Evolutionary conservation across 1,140 invertebrate genomes (phyloP).

Genomic region (Apis dorsata): DNA sequence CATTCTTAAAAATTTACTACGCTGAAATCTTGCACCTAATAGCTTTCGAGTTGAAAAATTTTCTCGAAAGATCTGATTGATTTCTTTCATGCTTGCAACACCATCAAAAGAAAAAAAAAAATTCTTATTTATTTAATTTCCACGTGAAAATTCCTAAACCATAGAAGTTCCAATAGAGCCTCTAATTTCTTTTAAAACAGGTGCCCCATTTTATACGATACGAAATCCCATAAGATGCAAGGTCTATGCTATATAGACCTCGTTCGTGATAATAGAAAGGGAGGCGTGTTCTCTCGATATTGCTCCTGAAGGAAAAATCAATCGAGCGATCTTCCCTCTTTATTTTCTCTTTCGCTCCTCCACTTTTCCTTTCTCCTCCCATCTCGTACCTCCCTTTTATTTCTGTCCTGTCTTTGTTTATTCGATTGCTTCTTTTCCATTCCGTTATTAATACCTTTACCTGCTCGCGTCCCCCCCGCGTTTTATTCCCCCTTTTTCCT

Average conservation of each 20-base stretch:
- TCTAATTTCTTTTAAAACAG: not conserved
- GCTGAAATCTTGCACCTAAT: too few relatives aligned
- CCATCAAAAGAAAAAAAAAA: too few relatives aligned
- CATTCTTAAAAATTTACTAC: not conserved
- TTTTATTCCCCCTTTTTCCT: not conserved
- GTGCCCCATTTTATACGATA: not conserved
- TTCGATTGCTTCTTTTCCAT: not conserved
- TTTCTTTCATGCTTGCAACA: not conserved
- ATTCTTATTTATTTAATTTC: too few relatives aligned
- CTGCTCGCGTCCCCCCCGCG: not conserved
- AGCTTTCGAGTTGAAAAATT: not conserved
- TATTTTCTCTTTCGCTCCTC: not conserved
- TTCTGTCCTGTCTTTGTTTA: not conserved
- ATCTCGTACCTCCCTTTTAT: not conserved
- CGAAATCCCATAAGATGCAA: not conserved
- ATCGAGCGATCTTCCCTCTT: constrained; percentile 27
- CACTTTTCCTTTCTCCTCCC: not conserved
- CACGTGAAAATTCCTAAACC: not conserved
- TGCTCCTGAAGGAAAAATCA: constrained; percentile 44
- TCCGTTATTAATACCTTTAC: constrained; percentile 24
- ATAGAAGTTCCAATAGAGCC: too few relatives aligned
- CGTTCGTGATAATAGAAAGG: constrained; percentile 31
- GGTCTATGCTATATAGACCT: not conserved
- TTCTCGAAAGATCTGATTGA: not conserved
- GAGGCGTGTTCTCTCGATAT: constrained; percentile 25